Evolutionary conservation across 2,888 invertebrate genomes (phyloP).

Genomic region (Sphaerophoria taeniata): DNA sequence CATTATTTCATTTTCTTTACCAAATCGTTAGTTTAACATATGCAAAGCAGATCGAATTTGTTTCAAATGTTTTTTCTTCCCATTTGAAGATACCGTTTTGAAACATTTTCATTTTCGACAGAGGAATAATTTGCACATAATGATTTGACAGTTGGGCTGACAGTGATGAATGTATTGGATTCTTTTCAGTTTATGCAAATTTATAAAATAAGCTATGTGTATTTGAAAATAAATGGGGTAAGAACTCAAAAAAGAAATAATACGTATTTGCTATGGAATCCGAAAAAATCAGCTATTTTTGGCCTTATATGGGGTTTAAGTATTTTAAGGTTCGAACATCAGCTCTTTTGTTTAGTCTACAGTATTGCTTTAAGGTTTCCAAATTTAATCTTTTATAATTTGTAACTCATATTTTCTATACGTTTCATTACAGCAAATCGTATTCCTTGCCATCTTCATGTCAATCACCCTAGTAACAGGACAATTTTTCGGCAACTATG

Average conservation of each 20-base stretch:
- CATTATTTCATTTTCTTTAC: slow-evolving; percentile 62
- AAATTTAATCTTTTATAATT: too few species aligned
- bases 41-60: slow-evolving; percentile 45
- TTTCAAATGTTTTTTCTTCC: background rate
- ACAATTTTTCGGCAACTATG: slow-evolving; percentile 80
- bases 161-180: slow-evolving; percentile 46
- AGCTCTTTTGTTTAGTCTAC: slow-evolving; percentile 34
- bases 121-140: slow-evolving; percentile 49
- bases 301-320: background rate
- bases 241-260: background rate
- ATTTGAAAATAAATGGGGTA: background rate
- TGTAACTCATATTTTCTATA: too few species aligned
- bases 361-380: too few species aligned
- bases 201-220: background rate
- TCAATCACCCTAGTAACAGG: slow-evolving; percentile 80
- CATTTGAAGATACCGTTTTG: slow-evolving; percentile 27
- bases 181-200: slow-evolving; percentile 6
- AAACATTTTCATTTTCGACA: slow-evolving; percentile 32
- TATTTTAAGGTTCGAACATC: background rate
- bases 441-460: slow-evolving; percentile 79
- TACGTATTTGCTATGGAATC: background rate
- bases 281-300: background rate
- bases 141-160: slow-evolving; percentile 52
- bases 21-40: slow-evolving; percentile 64
- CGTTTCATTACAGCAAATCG: slow-evolving; percentile 79